Percentiles rank a stretch among this genome's conserved stretches.
Conservation (phyloP, 2,888 invertebrate species). For the Sisyra terminalis region DNA sequence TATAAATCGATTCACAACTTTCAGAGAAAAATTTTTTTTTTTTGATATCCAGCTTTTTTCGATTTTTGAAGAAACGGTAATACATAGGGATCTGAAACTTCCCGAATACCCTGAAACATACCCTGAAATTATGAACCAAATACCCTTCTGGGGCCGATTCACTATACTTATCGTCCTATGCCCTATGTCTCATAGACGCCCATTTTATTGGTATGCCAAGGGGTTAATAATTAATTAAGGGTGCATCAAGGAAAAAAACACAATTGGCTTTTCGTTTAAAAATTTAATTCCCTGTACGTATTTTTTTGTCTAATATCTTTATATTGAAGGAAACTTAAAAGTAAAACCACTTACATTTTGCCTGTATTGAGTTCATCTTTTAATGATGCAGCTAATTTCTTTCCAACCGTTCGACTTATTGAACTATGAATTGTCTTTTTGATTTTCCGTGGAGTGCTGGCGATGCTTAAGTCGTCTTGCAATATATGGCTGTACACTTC, state of each 20-base stretch:
- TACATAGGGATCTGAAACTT: no score
- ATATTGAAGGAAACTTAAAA: not conserved
- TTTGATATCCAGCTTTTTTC: no score
- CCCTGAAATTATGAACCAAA: no score
- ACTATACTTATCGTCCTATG: no score
- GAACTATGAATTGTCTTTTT: constrained; percentile 43
- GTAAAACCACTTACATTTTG: constrained; percentile 25
- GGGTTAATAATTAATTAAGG: no score
- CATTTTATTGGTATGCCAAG: no score
- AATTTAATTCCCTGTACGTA: not conserved
- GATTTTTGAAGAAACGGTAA: no score
- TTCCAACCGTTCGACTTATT: constrained; percentile 40
- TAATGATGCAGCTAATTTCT: constrained; percentile 38
- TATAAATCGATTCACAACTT: no score
- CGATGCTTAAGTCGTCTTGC: constrained; percentile 42
- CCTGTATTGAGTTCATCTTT: constrained; percentile 31
- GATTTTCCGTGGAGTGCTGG: constrained; percentile 41
- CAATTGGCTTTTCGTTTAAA: not conserved
- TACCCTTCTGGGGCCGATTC: no score
- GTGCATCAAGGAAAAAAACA: not conserved
- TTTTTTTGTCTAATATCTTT: constrained; percentile 3
- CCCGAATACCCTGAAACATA: no score
- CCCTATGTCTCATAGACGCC: no score
- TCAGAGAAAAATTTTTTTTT: no score
- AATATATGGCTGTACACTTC: constrained; percentile 45